phyloP scores from a whole-genome alignment of 37 sponge, comb jelly and placozoan species.

The Hormiphora californensis region DNA sequence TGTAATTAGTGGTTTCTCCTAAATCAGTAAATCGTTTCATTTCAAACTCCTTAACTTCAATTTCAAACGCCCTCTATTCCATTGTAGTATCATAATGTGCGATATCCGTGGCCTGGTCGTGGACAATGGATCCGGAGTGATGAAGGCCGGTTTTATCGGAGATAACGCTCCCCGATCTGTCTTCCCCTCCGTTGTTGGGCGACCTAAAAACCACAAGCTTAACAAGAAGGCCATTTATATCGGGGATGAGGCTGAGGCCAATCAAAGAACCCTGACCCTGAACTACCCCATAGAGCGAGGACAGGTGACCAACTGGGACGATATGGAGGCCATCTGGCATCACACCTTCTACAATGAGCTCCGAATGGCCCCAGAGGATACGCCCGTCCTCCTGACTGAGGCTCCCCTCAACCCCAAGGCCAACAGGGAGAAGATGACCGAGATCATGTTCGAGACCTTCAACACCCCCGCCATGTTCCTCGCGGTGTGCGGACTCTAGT shows the following conservation, averaged over 20 bases:
- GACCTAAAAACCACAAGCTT: neutral
- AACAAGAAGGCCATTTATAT: neutral
- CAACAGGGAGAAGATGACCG: constrained; percentile 42
- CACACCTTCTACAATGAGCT: constrained; percentile 53
- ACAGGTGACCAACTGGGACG: constrained; percentile 5
- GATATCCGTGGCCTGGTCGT: too few relatives aligned
- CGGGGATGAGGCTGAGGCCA: constrained; percentile 29
- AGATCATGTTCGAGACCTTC: constrained; percentile 52
- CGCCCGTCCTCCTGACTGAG: constrained; percentile 37
- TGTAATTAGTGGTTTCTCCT: too few relatives aligned
- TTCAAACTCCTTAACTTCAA: too few relatives aligned
- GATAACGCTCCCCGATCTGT: constrained; percentile 45
- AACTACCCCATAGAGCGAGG: constrained; percentile 49
- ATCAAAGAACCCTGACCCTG: neutral
- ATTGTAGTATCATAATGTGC: too few relatives aligned
- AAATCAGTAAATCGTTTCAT: too few relatives aligned
- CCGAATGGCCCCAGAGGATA: neutral
- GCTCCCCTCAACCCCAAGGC: constrained; percentile 40
- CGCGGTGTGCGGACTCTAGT: too few relatives aligned
- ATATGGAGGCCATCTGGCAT: constrained; percentile 47
- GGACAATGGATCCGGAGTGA: constrained; percentile 41
- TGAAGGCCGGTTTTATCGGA: constrained; percentile 24
- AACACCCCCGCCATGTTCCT: too few relatives aligned
- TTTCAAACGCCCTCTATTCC: too few relatives aligned
- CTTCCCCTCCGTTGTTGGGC: constrained; percentile 48